These are phyloP conservation scores for Corvus hawaiiensis DNA, from an alignment of 2,113 vertebrate species.

Conservation along the genomic window DNA sequence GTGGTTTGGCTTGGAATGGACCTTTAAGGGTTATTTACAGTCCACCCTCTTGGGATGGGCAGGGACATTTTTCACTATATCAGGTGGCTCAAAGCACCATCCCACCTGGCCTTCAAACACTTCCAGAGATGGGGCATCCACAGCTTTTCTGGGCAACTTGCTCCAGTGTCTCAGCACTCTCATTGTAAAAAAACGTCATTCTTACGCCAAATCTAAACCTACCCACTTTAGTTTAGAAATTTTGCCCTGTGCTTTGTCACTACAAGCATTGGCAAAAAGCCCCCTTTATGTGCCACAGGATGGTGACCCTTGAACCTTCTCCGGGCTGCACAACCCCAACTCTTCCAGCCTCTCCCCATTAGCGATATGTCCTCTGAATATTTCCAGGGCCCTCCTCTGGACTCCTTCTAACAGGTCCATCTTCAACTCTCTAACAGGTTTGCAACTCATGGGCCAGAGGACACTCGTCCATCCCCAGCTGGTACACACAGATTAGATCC, in stretches of 20 bases:
- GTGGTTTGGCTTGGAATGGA: not conserved
- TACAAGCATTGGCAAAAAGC: not conserved
- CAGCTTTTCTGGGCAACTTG: not conserved
- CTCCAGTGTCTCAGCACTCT: not conserved
- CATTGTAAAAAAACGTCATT: rapidly evolving
- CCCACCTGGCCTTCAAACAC: not conserved
- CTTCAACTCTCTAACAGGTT: rapidly evolving
- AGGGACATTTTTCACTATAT: not conserved
- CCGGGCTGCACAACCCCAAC: not conserved
- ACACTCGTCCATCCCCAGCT: rapidly evolving
- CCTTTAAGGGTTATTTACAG: not conserved
- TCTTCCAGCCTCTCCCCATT: not conserved
- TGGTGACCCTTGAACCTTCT: not conserved
- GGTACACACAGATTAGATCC: rapidly evolving
- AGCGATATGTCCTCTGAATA: rapidly evolving
- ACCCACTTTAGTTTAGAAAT: not conserved
- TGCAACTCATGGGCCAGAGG: rapidly evolving
- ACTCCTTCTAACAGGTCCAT: not conserved
- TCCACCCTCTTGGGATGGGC: not conserved
- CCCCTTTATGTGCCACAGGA: not conserved
- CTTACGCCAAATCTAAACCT: not conserved
- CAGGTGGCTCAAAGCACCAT: not conserved
- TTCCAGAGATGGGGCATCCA: rapidly evolving
- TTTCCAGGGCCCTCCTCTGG: rapidly evolving
- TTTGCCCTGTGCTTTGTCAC: rapidly evolving